Evolutionary conservation across 2,113 vertebrate species (phyloP), one percentile per base, ranked within the genome.

Genomic region (Zosterops pallidus): DNA sequence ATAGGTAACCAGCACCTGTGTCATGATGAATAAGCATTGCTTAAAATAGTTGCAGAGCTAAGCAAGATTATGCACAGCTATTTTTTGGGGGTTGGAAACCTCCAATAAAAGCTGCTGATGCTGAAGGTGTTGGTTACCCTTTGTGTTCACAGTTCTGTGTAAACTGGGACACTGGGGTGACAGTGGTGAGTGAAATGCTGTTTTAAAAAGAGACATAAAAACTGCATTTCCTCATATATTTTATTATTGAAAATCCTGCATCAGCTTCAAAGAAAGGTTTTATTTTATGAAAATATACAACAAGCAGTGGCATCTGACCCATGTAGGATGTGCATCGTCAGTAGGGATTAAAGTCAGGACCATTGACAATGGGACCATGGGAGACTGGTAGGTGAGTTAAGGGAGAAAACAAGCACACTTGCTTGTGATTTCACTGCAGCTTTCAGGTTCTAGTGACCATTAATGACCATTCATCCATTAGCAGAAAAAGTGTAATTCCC

Each of bases 151-250:
- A 42, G 39, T 57, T 46, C 46, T 78, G 29, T 0, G 0, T 60
- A 71, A 76, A 39, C 26, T 56, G 37, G 4, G 25, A 53, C 6
- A 12, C 63, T 14, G 19, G 42, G 20, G n/a, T 93, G 79, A 82
- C 22, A 75, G 41, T 2, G 2, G 25, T 70, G 42, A 35, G 29
- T 0, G 0, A 80, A 94, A 42, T 41, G 49, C 50, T 80, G 24
- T 18, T 79, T 85, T n/a, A 39, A 67, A 90, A 83, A 42, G 33
- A 33, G 13, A 20, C 33, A 60, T 26, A 35, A 83, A 75, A 31
- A 0, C n/a, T 92, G 23, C 11, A 46, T 42, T 49, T 91, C 78
- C 70, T 78, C 3, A 0, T 65, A 5, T 72, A 19, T 87, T 93
- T 86, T 60, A 31, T 65, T 74, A 29, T 18, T 25, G 55, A 78